Evolutionary conservation across 2,888 invertebrate genomes (phyloP), one percentile per base, ranked within the genome.

Genomic region (Papilio elwesi): DNA sequence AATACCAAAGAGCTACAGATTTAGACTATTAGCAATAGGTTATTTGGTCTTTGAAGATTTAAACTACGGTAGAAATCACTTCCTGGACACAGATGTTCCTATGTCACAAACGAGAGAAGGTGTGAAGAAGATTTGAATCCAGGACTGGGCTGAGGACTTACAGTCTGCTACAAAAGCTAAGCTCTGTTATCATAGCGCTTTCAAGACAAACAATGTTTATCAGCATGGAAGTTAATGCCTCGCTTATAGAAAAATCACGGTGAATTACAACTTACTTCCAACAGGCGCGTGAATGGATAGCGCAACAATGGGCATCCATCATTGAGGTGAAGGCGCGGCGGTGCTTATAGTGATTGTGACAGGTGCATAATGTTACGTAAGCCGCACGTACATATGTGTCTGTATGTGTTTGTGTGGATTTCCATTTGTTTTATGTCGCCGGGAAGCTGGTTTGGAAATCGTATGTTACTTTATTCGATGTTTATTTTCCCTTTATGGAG

Each of bases 231-330:
- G 15, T 63, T n/a, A 36, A 43, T 26, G 26, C 26, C 26, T 15
- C 59, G 43, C 6, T 62, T 43, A 62, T 62, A 62, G 59, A 62
- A 43, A 62, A 62, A 13, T 62, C 59, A 62, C 68, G 53, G 70
- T 75, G 64, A 59, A 74, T 74, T 74, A 67, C 74, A 74, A 74
- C 65, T 74, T n/a, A n/a, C n/a, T n/a, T n/a, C 13, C n/a, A 69
- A 73, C 75, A 72, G 76, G 66, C 67, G 67, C 74, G 82, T 86
- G 87, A 88, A 87, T 85, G 86, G 82, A 77, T 90, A 85, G 88
- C 82, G 88, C 81, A 89, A 90, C 83, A 85, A 85, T 82, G 81
- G 80, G 76, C 80, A 70, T 73, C 73, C 70, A 70, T 73, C 73
- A 66, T 15, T n/a, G 59, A 53, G 51, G 38, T 57, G 66, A 66